Evolutionary conservation across 2,888 invertebrate species (phyloP).

Genomic region (Tineola bisselliella): DNA sequence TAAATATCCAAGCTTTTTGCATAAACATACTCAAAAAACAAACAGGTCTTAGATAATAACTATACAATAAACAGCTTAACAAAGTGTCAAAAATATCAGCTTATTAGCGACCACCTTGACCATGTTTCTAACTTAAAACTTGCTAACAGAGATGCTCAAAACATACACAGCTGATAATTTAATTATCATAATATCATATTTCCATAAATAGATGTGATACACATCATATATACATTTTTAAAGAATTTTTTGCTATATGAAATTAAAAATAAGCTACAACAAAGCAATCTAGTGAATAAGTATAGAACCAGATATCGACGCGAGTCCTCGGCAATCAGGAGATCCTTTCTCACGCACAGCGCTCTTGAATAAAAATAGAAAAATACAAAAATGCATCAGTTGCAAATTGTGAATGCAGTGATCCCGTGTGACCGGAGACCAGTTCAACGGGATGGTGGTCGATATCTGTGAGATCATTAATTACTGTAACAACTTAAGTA

Average conservation of each 20-base stretch:
- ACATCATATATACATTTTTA: background rate
- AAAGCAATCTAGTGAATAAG: background rate
- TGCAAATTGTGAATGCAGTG: constrained; percentile 11
- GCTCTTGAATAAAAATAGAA: constrained; percentile 7
- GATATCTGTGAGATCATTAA: background rate
- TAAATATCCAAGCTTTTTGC: too few species aligned
- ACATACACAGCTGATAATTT: background rate
- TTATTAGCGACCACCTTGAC: background rate
- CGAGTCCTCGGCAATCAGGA: constrained; percentile 30
- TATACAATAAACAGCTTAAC: background rate
- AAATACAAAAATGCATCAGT: constrained; percentile 10
- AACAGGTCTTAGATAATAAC: too few species aligned
- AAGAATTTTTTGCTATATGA: background rate
- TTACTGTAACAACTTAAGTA: constrained; percentile 2
- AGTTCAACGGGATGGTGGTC: constrained; percentile 22
- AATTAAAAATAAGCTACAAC: background rate
- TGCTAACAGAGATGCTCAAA: background rate
- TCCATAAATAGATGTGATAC: background rate
- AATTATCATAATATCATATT: background rate
- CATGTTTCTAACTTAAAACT: background rate
- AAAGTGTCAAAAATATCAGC: background rate
- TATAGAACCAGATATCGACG: constrained; percentile 5
- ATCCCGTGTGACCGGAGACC: constrained; percentile 44
- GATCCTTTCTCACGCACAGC: constrained; percentile 50
- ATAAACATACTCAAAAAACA: too few species aligned